Evolutionary conservation across 2,888 invertebrate genomes (phyloP).

Genomic region (Aphelenchoides bicaudatus): DNA sequence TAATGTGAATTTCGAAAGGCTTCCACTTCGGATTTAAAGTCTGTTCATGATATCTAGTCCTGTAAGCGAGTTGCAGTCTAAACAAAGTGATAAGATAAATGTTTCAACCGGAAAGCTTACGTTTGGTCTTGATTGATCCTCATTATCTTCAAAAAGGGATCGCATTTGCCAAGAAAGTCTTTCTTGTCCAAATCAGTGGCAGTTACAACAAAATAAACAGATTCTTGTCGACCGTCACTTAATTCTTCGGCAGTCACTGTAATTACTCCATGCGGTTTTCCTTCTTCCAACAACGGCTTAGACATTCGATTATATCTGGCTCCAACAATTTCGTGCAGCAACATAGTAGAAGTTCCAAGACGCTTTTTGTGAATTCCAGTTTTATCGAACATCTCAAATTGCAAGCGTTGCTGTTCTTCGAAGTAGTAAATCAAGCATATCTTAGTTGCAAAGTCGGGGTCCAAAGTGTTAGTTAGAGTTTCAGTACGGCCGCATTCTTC

Average conservation of each 20-base stretch:
- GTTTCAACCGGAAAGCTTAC: conserved; percentile 46
- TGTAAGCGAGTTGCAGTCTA: conserved; percentile 65
- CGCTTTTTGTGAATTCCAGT: conserved; percentile 26
- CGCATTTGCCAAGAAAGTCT: conserved; percentile 66
- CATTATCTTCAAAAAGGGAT: conserved; percentile 64
- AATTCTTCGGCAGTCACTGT: conserved; percentile 46
- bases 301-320: conserved; percentile 42
- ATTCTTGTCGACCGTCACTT: conserved; percentile 44
- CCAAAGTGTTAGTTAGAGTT: conserved; percentile 63
- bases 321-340: conserved; percentile 48
- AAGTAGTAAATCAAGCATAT: conserved; percentile 67
- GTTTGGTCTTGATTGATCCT: conserved; percentile 64
- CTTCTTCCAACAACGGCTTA: conserved; percentile 35
- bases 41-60: conserved; percentile 66
- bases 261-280: conserved; percentile 39
- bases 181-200: conserved; percentile 63
- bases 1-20: conserved; percentile 63
- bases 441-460: conserved; percentile 66
- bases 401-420: conserved; percentile 67
- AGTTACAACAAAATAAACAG: conserved; percentile 43
- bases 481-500: conserved; percentile 57
- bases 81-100: conserved; percentile 23
- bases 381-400: conserved; percentile 63
- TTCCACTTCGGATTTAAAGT: conserved; percentile 67
- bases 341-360: conserved; percentile 20